phyloP scores from a whole-genome alignment of 2,888 invertebrate species.

The Aleiodes alternator region DNA sequence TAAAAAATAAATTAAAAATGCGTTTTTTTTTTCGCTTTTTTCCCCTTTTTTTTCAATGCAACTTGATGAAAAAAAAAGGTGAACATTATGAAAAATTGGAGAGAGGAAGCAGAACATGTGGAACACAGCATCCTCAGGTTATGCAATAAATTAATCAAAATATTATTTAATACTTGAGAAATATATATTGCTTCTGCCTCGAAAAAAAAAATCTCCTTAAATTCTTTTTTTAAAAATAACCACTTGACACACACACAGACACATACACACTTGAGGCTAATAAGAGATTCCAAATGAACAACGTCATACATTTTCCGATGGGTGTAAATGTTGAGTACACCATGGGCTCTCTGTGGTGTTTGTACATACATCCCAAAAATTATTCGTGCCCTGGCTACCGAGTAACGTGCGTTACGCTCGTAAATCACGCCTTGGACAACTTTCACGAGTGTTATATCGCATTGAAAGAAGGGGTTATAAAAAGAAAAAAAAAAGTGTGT shows the following conservation, averaged over 20 bases:
- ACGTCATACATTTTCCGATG: conserved; percentile 28
- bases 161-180: neutral
- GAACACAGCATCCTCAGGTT: too few relatives aligned
- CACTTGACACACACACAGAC: conserved; percentile 18
- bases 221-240: conserved; percentile 4
- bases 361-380: conserved; percentile 50
- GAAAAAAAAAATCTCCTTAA: neutral
- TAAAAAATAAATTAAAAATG: conserved; percentile 14
- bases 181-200: neutral
- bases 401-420: conserved; percentile 56
- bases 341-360: neutral
- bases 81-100: neutral
- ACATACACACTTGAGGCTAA: conserved; percentile 15
- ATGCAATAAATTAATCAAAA: neutral
- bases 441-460: conserved; percentile 56
- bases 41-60: too few relatives aligned
- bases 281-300: conserved; percentile 38
- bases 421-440: conserved; percentile 56
- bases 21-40: too few relatives aligned
- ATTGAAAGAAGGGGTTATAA: conserved; percentile 39
- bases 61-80: too few relatives aligned
- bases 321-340: conserved; percentile 1
- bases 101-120: neutral
- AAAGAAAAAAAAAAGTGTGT: neutral
- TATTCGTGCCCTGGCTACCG: conserved; percentile 46